phyloP scores from a whole-genome alignment of 2,888 invertebrate species.

The Eupithecia subfuscata region DNA sequence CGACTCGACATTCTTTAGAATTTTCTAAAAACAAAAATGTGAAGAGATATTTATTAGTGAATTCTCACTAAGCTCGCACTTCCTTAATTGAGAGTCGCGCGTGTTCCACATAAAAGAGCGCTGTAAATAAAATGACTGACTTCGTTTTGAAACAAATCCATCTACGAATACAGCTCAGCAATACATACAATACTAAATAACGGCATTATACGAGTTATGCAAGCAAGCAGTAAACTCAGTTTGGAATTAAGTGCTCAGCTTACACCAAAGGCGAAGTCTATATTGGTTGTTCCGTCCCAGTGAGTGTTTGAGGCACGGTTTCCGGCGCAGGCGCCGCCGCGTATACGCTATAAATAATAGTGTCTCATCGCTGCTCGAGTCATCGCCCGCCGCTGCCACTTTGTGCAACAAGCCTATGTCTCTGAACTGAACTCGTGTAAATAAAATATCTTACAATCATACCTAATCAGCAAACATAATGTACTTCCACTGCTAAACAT shows the following conservation, averaged over 20 bases:
- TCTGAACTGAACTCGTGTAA: constrained; percentile 6
- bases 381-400: constrained; percentile 69
- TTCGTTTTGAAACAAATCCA: not conserved
- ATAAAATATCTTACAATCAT: not conserved
- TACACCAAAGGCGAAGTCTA: constrained; percentile 39
- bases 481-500: not conserved
- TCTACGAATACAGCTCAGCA: not conserved
- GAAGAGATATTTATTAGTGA: constrained; percentile 20
- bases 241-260: constrained; percentile 17
- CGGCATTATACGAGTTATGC: not conserved
- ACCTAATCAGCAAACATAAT: not conserved
- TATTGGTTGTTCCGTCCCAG: constrained; percentile 68
- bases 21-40: constrained; percentile 12
- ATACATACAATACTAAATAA: not conserved
- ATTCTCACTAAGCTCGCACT: constrained; percentile 18
- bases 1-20: not conserved
- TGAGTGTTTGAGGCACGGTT: constrained; percentile 68
- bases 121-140: constrained; percentile 2
- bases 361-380: constrained; percentile 76
- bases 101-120: constrained; percentile 9
- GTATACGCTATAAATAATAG: constrained; percentile 78
- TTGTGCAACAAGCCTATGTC: constrained; percentile 19
- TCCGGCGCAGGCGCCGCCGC: constrained; percentile 76
- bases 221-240: constrained; percentile 10
- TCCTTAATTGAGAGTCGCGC: constrained; percentile 7